A percentile compares a stretch with the other conserved stretches of the same genome.
phyloP scores from a whole-genome alignment of 1,140 invertebrate species.

The Heliothis subflexa region DNA sequence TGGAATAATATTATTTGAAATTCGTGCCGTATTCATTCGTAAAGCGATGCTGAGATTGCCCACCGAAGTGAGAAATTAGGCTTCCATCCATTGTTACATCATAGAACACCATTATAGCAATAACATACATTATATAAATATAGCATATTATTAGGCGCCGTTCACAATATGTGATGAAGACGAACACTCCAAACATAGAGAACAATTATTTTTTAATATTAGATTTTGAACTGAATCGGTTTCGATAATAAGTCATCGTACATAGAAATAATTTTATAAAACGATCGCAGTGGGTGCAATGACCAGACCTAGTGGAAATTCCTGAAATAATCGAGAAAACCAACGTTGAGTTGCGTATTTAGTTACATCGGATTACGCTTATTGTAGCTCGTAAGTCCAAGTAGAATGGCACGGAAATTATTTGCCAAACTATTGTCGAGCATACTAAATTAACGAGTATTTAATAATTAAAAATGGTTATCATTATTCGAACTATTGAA shows the following conservation, averaged over 20 bases:
- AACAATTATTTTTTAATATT: slow-evolving; percentile 42
- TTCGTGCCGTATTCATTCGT: slow-evolving; percentile 40
- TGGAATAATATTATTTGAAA: slow-evolving; percentile 24
- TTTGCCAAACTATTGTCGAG: slow-evolving; percentile 20
- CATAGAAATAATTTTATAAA: slow-evolving; percentile 25
- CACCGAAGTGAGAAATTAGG: slow-evolving; percentile 44
- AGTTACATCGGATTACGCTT: slow-evolving; percentile 37
- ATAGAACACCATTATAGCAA: slow-evolving; percentile 41
- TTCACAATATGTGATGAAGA: not conserved
- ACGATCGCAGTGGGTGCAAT: slow-evolving; percentile 6
- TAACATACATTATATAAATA: slow-evolving; percentile 3
- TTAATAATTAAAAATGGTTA: not conserved
- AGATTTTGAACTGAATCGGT: slow-evolving; percentile 31
- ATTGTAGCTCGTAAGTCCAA: slow-evolving; percentile 21
- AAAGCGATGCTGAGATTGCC: slow-evolving; percentile 33
- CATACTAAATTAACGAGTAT: slow-evolving; percentile 7
- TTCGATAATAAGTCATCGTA: slow-evolving; percentile 15
- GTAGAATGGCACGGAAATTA: slow-evolving; percentile 6
- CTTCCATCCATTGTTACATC: slow-evolving; percentile 38
- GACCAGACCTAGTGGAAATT: not conserved
- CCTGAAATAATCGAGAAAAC: not conserved
- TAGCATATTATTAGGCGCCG: slow-evolving; percentile 30
- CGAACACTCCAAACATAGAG: slow-evolving; percentile 33
- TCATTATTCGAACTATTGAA: slow-evolving; percentile 27
- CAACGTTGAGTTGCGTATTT: slow-evolving; percentile 15